These are phyloP conservation scores for Tetraneura akinire DNA, from an alignment of 1,140 invertebrate species.

Conservation along the genomic window DNA sequence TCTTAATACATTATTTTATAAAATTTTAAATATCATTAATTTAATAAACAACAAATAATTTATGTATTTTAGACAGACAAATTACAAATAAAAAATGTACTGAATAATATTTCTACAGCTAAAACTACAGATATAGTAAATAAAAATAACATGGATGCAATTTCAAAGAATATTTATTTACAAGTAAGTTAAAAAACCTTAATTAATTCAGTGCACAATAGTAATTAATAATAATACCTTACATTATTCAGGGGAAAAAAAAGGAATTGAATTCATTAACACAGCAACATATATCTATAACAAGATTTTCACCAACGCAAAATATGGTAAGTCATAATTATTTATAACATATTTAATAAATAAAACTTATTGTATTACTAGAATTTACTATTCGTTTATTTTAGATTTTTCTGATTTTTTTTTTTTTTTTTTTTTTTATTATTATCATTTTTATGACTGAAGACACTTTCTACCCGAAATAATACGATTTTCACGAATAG, in stretches of 20 bases:
- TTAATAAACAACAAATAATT: no score
- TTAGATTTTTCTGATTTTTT: neutral
- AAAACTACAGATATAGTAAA: neutral
- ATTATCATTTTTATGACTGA: neutral
- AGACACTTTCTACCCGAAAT: neutral
- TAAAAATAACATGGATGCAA: neutral
- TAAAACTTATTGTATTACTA: no score
- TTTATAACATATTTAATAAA: no score
- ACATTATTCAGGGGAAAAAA: neutral
- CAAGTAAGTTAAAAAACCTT: neutral
- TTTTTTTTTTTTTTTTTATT: neutral
- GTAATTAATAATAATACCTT: neutral
- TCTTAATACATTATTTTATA: no score
- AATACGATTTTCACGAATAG: neutral
- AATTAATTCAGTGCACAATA: neutral
- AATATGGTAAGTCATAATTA: constrained; percentile 3
- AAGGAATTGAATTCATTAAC: neutral
- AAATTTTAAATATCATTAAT: no score
- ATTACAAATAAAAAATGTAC: neutral
- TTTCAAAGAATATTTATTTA: neutral
- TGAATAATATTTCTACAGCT: neutral
- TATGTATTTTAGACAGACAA: neutral
- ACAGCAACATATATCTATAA: neutral
- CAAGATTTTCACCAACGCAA: neutral
- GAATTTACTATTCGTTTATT: neutral